Percentiles rank a stretch among this genome's conserved stretches.
Evolutionary conservation across 1,140 invertebrate genomes (phyloP).

Genomic region (Brachionus calyciflorus): DNA sequence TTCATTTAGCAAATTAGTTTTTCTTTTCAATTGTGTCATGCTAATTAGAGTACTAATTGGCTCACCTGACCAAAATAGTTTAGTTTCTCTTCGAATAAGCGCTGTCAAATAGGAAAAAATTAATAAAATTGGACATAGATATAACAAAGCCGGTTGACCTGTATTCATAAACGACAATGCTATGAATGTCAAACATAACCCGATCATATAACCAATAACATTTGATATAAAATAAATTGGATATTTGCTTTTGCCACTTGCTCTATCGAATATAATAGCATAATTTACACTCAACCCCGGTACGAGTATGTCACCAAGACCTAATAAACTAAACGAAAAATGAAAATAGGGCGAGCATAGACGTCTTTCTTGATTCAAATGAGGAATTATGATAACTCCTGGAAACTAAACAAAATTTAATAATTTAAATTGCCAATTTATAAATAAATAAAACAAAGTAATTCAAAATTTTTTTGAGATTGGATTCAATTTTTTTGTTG

Average conservation of each 20-base stretch:
- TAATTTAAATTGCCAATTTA: neutral
- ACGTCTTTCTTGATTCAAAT: conserved; percentile 50
- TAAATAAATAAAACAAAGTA: too few relatives aligned
- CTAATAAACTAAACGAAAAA: conserved; percentile 62
- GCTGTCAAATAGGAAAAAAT: conserved; percentile 59
- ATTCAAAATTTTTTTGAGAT: too few relatives aligned
- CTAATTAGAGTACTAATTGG: conserved; percentile 4
- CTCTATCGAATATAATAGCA: conserved; percentile 15
- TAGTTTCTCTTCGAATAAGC: conserved; percentile 51
- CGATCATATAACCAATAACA: conserved; percentile 63
- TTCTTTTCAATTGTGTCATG: neutral
- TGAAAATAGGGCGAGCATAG: conserved; percentile 53
- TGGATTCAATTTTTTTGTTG: too few relatives aligned
- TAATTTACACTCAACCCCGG: conserved; percentile 59
- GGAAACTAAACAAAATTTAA: conserved; percentile 58
- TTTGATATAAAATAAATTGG: conserved; percentile 58
- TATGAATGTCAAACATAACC: conserved; percentile 64
- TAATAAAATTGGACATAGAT: conserved; percentile 65
- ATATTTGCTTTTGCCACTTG: conserved; percentile 1
- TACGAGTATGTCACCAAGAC: conserved; percentile 68
- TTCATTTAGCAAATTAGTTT: neutral
- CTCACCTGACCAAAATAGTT: conserved; percentile 23
- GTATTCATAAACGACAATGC: conserved; percentile 64
- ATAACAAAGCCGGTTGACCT: conserved; percentile 69
- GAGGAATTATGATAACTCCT: conserved; percentile 65